Conservation (phyloP, 2,888 invertebrate genomes). For the Metalampra italica region DNA sequence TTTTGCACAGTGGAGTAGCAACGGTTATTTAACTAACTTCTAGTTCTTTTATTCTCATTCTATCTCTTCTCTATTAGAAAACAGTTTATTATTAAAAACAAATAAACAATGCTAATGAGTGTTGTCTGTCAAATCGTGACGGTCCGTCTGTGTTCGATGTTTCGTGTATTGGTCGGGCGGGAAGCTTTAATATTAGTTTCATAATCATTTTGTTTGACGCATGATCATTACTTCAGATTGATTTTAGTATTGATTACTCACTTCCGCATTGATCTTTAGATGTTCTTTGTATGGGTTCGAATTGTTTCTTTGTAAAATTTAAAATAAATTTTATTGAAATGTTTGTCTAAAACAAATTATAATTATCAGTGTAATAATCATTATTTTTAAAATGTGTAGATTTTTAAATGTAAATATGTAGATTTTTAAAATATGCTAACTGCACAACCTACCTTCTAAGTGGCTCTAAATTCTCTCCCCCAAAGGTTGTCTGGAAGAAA, state of each 20-base stretch:
- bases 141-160: constrained; percentile 15
- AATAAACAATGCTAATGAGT: constrained; percentile 61
- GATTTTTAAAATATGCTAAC: neutral
- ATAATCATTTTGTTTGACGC: constrained; percentile 59
- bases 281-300: constrained; percentile 30
- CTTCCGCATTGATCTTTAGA: constrained; percentile 60
- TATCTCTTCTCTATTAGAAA: constrained; percentile 17
- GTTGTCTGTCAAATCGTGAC: constrained; percentile 40
- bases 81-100: constrained; percentile 40
- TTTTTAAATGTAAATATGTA: too few relatives aligned
- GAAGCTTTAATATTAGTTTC: constrained; percentile 53
- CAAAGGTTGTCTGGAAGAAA: too few relatives aligned
- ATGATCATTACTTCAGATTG: constrained; percentile 57
- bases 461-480: too few relatives aligned
- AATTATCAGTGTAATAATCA: too few relatives aligned
- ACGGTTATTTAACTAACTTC: neutral
- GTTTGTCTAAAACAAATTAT: neutral
- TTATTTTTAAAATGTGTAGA: too few relatives aligned
- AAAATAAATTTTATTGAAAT: constrained; percentile 22
- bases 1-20: too few relatives aligned
- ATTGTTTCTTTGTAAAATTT: constrained; percentile 35
- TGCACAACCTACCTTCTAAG: too few relatives aligned
- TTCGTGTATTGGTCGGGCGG: constrained; percentile 15
- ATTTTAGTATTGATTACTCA: constrained; percentile 68
- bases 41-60: neutral